A percentile compares a stretch with the other conserved stretches of the same genome.
phyloP scores from a whole-genome alignment of 2,113 vertebrate species.

The Diglossa brunneiventris region DNA sequence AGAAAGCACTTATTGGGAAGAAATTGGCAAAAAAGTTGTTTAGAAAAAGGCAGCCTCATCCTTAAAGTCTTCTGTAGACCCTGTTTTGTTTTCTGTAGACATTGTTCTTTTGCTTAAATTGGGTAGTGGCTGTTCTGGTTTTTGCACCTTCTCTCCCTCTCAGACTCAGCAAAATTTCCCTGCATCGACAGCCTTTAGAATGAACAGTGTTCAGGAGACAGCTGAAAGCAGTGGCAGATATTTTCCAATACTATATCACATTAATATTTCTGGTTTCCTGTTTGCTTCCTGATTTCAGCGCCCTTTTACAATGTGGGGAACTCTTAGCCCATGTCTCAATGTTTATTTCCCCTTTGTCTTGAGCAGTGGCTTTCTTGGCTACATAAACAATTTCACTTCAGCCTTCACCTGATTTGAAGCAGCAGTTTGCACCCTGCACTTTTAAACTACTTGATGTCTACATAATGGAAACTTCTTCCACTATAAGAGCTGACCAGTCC shows the following conservation, averaged over 20 bases:
- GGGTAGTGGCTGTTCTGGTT: neutral
- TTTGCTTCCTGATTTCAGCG: neutral
- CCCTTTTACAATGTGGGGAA: neutral
- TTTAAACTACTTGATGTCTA: neutral
- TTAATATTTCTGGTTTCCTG: neutral
- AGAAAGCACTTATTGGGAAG: neutral
- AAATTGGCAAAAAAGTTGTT: rapidly evolving
- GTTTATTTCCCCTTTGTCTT: neutral
- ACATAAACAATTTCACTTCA: neutral
- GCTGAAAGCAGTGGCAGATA: neutral
- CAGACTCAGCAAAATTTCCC: neutral
- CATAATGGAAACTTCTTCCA: neutral
- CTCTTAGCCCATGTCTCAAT: neutral
- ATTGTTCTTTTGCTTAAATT: neutral
- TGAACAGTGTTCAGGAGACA: neutral
- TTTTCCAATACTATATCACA: neutral
- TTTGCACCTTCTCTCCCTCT: neutral
- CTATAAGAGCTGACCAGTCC: neutral
- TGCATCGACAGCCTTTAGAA: neutral
- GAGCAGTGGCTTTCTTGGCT: neutral
- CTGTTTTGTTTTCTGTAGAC: neutral
- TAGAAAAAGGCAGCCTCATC: neutral
- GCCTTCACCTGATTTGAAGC: neutral
- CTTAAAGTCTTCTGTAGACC: neutral
- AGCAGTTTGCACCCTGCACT: neutral